Base-by-base conservation (phyloP, 2,888 invertebrate genomes). In the Podabrus alpinus region DNA sequence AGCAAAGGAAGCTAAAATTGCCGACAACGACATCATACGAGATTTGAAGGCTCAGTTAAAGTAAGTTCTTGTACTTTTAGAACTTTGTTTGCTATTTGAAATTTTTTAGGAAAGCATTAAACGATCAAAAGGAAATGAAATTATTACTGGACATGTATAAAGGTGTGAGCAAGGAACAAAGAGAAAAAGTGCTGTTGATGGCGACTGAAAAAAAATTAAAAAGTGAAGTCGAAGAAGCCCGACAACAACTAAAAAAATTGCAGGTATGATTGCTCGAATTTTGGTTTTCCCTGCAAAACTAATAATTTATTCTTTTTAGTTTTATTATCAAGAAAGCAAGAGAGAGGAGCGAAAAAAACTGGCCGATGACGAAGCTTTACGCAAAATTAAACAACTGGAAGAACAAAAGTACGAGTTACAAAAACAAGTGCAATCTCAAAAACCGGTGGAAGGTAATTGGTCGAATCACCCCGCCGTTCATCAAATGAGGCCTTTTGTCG, bases 121-220 rank as follows among this genome's bases (percentile, higher is more conserved):
- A 96, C 85, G 97, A 96, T 85, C 96, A 97, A 87, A 96, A 97
- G 83, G 98, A 98, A 87, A 91, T 98, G 92, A 98, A 98, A 86
- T 88, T 98, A 0, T 87, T 98, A 11, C 89, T 98, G 78, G 98
- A 98, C 86, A 97, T 97, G 96, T 97, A 98, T 89, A 98, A 98
- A 88, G 96, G 97, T n/a, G 96, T 96, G 9, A 94, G 97, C 74
- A 98, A 98, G 86, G 98, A 98, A 84, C 97, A 97, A 86, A 90
- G 98, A 5, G 98, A 98, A 86, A 98, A 98, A 88, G 97, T 97
- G 62, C 96, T 97, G 88, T 89, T 98, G 73, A 97, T 98, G 97
- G 96, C 97, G 0, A 94, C 95, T 0, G 98, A 98, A 88, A 93
- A 97, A 83, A 97, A 97, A 88, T 92, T 95, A 1, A 88, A 97